Percentiles rank a stretch among this genome's conserved stretches.
These are phyloP conservation scores for Chloropsis cyanopogon DNA, from an alignment of 2,113 vertebrate genomes.

Conservation along the genomic window DNA sequence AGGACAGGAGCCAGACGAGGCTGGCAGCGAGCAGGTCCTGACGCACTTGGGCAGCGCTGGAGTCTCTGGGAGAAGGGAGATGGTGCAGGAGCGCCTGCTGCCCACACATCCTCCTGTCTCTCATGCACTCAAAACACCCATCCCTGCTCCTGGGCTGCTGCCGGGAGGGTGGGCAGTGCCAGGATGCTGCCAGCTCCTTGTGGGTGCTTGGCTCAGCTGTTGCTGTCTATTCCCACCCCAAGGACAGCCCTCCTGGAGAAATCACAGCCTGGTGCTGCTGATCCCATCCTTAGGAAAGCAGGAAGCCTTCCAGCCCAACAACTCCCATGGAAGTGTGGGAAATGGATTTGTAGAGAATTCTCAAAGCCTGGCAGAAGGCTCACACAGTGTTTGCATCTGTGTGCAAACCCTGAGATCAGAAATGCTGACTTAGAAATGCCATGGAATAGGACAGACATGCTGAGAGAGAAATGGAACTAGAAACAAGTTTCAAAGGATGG, in stretches of 20 bases:
- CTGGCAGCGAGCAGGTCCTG: not conserved
- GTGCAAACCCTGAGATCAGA: no score
- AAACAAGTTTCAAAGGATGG: no score
- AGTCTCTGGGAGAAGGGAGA: not conserved
- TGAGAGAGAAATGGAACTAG: no score
- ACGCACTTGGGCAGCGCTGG: not conserved
- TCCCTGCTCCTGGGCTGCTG: not conserved
- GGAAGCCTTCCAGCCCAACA: not conserved
- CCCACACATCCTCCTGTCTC: not conserved
- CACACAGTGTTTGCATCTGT: no score
- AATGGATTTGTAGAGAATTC: no score
- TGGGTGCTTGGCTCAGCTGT: not conserved
- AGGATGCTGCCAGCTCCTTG: not conserved
- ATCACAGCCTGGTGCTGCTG: not conserved
- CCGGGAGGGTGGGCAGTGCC: not conserved
- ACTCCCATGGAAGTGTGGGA: not conserved
- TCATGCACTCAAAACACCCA: accelerated
- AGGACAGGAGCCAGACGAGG: not conserved
- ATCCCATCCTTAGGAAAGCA: not conserved
- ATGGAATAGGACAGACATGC: no score
- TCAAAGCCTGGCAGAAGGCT: no score
- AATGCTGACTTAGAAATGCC: no score
- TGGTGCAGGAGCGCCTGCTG: not conserved
- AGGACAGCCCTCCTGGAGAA: not conserved
- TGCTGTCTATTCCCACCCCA: not conserved